Conservation (phyloP, 2,113 vertebrate species). For the Dasypus novemcinctus region DNA sequence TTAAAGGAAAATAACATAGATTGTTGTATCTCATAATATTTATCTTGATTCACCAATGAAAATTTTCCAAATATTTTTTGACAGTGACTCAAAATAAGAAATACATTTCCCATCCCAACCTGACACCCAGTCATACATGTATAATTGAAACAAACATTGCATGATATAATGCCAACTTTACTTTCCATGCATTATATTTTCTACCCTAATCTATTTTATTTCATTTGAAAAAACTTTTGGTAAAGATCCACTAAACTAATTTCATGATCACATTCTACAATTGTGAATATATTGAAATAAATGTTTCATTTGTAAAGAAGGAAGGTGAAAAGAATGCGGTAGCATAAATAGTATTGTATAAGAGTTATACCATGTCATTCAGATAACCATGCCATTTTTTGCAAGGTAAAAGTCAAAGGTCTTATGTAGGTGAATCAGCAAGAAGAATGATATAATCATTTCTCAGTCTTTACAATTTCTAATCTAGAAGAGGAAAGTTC, state of each 20-base stretch:
- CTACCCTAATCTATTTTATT: neutral
- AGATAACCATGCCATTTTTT: neutral
- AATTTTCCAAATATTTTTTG: neutral
- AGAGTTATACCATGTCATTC: neutral
- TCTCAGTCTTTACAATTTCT: conserved; percentile 39
- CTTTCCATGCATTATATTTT: neutral
- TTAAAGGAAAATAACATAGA: neutral
- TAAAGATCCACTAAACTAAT: neutral
- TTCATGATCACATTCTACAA: neutral
- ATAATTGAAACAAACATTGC: neutral
- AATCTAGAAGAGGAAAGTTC: conserved; percentile 43
- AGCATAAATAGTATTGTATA: neutral
- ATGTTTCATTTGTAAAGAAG: conserved; percentile 4
- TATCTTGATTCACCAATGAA: neutral
- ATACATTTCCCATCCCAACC: neutral
- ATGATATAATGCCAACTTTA: neutral
- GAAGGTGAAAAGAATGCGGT: neutral
- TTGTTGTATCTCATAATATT: neutral
- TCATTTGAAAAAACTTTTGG: neutral
- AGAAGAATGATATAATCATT: conserved; percentile 11
- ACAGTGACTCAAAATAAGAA: neutral
- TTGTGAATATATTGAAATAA: neutral
- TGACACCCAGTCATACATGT: neutral
- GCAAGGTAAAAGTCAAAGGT: neutral
- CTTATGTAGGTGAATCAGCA: neutral